Conservation (phyloP, 2,113 vertebrate species). For the Colistium nudipinnis region DNA sequence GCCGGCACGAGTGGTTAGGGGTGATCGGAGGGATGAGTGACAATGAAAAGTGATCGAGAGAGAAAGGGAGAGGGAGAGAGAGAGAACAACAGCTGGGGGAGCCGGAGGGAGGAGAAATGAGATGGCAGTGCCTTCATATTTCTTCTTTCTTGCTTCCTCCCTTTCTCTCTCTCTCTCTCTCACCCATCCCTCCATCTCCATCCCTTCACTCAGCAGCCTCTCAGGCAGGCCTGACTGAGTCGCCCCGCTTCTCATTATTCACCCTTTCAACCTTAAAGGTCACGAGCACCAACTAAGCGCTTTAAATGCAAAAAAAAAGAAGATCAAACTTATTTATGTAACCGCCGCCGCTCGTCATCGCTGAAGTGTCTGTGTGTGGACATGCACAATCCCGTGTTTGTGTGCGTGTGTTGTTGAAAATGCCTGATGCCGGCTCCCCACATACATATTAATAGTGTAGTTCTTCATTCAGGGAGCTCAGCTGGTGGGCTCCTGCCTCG, state of each 20-base stretch:
- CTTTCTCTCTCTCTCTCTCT: slow-evolving; percentile 25
- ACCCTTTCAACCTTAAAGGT: slow-evolving; percentile 72
- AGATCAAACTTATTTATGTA: slow-evolving; percentile 48
- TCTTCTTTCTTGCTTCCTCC: slow-evolving; percentile 37
- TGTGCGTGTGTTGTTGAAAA: slow-evolving; percentile 24
- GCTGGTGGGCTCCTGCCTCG: slow-evolving; percentile 66
- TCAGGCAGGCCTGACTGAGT: slow-evolving; percentile 41
- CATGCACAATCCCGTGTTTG: neutral
- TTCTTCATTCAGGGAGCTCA: slow-evolving; percentile 64
- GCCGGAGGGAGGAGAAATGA: slow-evolving; percentile 61
- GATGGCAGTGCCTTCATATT: slow-evolving; percentile 66
- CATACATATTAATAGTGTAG: slow-evolving; percentile 67
- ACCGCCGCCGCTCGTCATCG: slow-evolving; percentile 7
- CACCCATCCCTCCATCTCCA: slow-evolving; percentile 52
- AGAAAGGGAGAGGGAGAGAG: slow-evolving; percentile 52
- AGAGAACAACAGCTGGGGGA: slow-evolving; percentile 77
- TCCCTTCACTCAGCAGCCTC: slow-evolving; percentile 62
- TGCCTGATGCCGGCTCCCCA: slow-evolving; percentile 26
- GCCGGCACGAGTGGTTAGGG: slow-evolving; percentile 53
- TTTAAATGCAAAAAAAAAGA: slow-evolving; percentile 50
- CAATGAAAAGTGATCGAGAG: slow-evolving; percentile 71
- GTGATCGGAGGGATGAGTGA: slow-evolving; percentile 64
- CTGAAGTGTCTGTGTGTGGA: neutral
- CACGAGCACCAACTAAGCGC: slow-evolving; percentile 46
- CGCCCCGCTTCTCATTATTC: slow-evolving; percentile 64